Evolutionary conservation across 2,888 invertebrate genomes (phyloP).

Genomic region (Doris montereyensis): DNA sequence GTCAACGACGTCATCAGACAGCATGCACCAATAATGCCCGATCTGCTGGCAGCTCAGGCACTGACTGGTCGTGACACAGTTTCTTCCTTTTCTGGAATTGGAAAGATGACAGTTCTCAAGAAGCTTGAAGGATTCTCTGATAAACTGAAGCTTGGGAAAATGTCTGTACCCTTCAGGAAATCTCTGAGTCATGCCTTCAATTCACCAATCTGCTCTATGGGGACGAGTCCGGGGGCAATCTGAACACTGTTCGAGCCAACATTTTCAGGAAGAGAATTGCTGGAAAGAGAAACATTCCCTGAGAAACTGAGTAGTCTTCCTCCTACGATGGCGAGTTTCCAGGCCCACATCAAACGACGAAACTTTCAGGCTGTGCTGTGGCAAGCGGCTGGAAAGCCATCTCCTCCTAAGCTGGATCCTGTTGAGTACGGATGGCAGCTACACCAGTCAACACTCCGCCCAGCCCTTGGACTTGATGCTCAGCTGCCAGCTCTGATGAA

Average conservation of each 20-base stretch:
- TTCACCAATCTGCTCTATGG: not conserved
- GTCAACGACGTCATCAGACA: not conserved
- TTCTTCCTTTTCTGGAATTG: conserved; percentile 7
- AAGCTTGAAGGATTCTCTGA: not conserved
- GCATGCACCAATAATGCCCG: not conserved
- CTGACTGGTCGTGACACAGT: conserved; percentile 10
- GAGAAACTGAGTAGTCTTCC: too few species aligned
- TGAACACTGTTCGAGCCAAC: not conserved
- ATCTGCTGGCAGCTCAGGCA: not conserved
- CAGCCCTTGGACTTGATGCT: not conserved
- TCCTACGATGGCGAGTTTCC: not conserved
- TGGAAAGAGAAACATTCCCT: too few species aligned
- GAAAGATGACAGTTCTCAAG: not conserved
- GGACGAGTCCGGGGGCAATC: not conserved
- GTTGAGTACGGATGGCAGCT: not conserved
- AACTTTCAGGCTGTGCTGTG: not conserved
- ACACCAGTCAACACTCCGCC: not conserved
- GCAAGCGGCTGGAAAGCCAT: not conserved
- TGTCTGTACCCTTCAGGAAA: not conserved
- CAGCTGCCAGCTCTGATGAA: not conserved
- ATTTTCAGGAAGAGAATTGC: not conserved
- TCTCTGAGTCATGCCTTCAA: not conserved
- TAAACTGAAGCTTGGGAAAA: not conserved
- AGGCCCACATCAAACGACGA: not conserved
- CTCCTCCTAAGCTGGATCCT: not conserved